These are phyloP conservation scores for Pteropus rufus DNA, from an alignment of 2,797 vertebrate species.

Conservation along the genomic window DNA sequence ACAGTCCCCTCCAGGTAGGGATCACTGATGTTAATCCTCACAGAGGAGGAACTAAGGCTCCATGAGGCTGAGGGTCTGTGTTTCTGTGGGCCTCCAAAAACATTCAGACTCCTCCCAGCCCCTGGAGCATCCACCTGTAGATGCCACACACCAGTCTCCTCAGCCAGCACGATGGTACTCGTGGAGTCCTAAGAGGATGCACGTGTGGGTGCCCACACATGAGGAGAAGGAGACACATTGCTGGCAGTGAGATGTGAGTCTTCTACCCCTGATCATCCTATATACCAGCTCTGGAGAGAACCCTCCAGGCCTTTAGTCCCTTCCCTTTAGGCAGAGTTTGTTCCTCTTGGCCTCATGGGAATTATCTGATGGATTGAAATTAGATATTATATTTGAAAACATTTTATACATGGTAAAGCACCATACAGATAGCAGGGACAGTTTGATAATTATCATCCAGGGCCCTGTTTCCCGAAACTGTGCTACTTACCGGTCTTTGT, in stretches of 20 bases:
- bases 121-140: neutral
- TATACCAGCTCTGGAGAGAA: neutral
- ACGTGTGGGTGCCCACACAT: accelerated
- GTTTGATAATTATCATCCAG: neutral
- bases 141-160: neutral
- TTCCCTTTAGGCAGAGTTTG: neutral
- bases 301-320: neutral
- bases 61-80: neutral
- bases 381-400: neutral
- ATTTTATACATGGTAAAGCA: neutral
- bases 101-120: accelerated
- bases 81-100: neutral
- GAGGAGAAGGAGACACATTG: neutral
- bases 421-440: neutral
- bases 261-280: neutral
- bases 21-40: accelerated
- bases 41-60: neutral
- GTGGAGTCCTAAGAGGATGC: neutral
- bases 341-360: neutral
- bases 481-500: neutral
- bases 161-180: neutral
- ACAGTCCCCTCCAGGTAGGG: neutral
- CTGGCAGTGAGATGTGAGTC: accelerated
- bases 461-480: neutral
- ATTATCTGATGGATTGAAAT: neutral